Base-by-base conservation (phyloP, 2,888 invertebrate species). In the Bombylius discolor region DNA sequence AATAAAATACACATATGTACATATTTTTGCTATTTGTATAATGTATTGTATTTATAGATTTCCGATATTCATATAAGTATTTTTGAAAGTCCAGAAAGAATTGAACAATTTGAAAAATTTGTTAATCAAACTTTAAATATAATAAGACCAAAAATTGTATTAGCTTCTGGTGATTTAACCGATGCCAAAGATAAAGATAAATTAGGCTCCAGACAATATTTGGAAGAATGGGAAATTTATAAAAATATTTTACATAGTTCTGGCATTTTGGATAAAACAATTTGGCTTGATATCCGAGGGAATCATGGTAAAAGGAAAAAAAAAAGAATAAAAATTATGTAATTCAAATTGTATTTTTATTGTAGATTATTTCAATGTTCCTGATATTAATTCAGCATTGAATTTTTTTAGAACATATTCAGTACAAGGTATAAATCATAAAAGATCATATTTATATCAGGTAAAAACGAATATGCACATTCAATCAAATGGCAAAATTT, bases 31-130 rank as follows among this genome's bases (percentile, higher is more conserved):
- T 48, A 42, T 48, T 4, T 50, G 31, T 32, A 46, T 53, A 34
- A 50, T 49, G 11, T 32, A 47, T 57, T 49, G 11, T 32, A 47
- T 57, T 73, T 77, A 51, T 70, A 93, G 91, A 84, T 94, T 65
- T 87, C 90, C 58, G 94, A 94, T 73, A 80, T 93, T 61, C 94
- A 94, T 70, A 82, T 94, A 59, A 93, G 92, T 71, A 83, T 87
- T 72, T 91, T 89, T 70, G 79, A 82, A 66, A 90, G 90, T 69
- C 79, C 79, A 47, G 77, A 78, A 11, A 79, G 93, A 67, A 84
- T 86, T 67, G 79, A 81, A 42, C 85, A 92, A 65, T 81, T 94
- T 56, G 80, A 81, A 67, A 83, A 85, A 66, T 93, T 93, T 74
- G 89, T 89, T 72, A 81, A 83, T 61, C 76, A 76, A 58, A 88